phyloP scores from a whole-genome alignment of 2,888 invertebrate species.

The Parascotia fuliginaria region DNA sequence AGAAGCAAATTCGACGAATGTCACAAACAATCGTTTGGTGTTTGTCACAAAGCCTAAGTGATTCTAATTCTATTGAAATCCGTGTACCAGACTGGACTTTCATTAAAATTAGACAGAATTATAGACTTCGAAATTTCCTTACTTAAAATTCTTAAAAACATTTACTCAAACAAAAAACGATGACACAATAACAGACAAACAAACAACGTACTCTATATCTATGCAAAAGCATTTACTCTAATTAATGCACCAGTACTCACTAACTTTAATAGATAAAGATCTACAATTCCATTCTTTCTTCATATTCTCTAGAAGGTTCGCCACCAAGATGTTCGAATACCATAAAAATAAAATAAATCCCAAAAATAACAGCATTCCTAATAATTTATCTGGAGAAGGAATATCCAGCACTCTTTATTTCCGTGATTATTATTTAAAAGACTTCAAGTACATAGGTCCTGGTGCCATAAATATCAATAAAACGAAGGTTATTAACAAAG shows the following conservation, averaged over 20 bases:
- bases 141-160: no score
- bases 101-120: no score
- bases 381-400: constrained; percentile 42
- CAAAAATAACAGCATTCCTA: constrained; percentile 33
- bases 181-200: constrained; percentile 4
- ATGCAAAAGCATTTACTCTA: constrained; percentile 25
- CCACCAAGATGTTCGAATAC: constrained; percentile 41
- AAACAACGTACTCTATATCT: not conserved
- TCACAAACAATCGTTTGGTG: no score
- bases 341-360: constrained; percentile 38
- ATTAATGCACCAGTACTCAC: constrained; percentile 25
- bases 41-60: no score
- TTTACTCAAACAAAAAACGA: no score
- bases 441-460: constrained; percentile 71
- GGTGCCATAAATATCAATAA: constrained; percentile 49
- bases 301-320: constrained; percentile 13
- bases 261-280: constrained; percentile 14
- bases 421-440: constrained; percentile 71
- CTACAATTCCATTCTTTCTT: constrained; percentile 14
- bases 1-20: no score
- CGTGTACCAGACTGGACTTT: no score
- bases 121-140: no score
- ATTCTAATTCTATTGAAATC: no score
- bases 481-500: constrained; percentile 25
- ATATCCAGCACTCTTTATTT: constrained; percentile 50